A percentile compares a stretch with the other conserved stretches of the same genome.
Evolutionary conservation across 2,797 vertebrate genomes (phyloP).

Genomic region (Eurystomus glaucurus): DNA sequence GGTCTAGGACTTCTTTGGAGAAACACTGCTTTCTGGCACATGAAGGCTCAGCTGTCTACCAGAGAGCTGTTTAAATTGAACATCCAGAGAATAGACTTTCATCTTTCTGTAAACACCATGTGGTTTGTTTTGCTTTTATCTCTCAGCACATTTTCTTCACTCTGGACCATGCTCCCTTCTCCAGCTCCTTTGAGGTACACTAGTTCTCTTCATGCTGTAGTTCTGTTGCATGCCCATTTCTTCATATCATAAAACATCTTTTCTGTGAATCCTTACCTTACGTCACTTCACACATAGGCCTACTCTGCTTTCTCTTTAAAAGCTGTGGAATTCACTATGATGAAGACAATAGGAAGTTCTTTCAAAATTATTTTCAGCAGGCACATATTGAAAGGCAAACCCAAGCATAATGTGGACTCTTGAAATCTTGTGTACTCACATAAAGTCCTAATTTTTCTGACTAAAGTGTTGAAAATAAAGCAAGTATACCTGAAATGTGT

Average conservation of each 20-base stretch:
- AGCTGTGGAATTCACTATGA: background rate
- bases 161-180: background rate
- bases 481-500: background rate
- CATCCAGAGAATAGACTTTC: background rate
- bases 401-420: background rate
- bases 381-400: background rate
- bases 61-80: background rate
- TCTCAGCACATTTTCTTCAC: background rate
- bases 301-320: background rate
- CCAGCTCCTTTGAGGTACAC: background rate
- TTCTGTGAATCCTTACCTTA: background rate
- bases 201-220: background rate
- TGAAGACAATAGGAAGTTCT: background rate
- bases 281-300: background rate
- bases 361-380: background rate
- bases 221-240: background rate
- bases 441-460: background rate
- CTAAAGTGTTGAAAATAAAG: background rate
- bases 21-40: background rate
- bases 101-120: background rate
- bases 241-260: background rate
- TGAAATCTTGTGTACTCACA: background rate
- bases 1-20: background rate
- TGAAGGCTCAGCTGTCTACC: background rate
- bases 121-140: slow-evolving; percentile 1